Conservation (phyloP, 1,140 invertebrate species). For the Orussus abietinus region DNA sequence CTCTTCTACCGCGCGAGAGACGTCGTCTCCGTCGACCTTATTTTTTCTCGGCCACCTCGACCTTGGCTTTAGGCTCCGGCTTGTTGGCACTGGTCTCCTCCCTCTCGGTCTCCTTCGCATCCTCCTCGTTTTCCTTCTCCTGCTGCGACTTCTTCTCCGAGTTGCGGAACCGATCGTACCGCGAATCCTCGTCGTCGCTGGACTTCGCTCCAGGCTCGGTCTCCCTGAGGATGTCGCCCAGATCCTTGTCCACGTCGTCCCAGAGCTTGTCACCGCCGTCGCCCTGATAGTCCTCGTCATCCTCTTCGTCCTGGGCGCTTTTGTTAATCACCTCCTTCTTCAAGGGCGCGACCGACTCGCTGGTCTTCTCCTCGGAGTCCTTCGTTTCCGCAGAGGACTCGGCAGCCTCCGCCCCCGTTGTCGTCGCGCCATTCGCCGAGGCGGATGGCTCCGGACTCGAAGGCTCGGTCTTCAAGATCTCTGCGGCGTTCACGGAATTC, state of each 20-base stretch:
- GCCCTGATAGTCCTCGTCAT: constrained; percentile 55
- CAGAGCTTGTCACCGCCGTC: constrained; percentile 63
- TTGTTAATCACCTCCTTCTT: constrained; percentile 29
- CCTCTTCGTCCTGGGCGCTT: constrained; percentile 44
- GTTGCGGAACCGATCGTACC: constrained; percentile 58
- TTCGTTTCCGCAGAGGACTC: constrained; percentile 27
- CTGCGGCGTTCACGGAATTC: constrained; percentile 18
- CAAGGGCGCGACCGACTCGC: constrained; percentile 22
- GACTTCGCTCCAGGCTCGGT: constrained; percentile 61
- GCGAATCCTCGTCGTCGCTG: constrained; percentile 65
- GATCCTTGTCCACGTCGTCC: constrained; percentile 73
- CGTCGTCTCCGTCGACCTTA: no score
- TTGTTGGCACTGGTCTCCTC: constrained; percentile 28
- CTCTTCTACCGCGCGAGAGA: no score
- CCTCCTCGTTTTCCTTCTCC: constrained; percentile 37
- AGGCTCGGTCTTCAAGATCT: no score
- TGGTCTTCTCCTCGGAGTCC: constrained; percentile 25
- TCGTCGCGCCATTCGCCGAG: constrained; percentile 10
- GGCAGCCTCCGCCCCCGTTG: constrained; percentile 19
- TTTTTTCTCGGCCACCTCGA: constrained; percentile 31
- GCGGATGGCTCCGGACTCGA: no score
- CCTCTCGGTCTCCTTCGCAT: constrained; percentile 29
- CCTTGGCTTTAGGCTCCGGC: constrained; percentile 32
- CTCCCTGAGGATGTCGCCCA: constrained; percentile 65
- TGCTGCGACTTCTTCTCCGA: constrained; percentile 48